Conservation (phyloP, 2,888 invertebrate species). For the Nebria brevicollis region DNA sequence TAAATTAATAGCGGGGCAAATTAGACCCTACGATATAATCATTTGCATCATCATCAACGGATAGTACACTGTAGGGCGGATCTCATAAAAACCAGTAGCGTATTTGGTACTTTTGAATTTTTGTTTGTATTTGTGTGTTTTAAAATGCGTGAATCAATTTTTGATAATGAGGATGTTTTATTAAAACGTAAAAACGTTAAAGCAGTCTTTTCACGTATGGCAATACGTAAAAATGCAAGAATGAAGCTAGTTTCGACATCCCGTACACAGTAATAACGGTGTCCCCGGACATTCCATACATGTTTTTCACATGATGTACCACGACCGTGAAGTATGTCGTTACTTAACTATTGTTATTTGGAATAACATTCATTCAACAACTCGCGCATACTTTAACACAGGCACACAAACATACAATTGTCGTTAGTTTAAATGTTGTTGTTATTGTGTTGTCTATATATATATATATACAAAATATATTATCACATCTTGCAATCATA, state of each 20-base stretch:
- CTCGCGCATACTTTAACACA: background rate
- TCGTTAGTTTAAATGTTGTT: background rate
- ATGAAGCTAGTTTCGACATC: background rate
- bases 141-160: no score
- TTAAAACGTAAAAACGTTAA: no score
- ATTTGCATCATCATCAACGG: background rate
- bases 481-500: background rate
- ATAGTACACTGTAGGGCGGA: background rate
- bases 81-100: background rate
- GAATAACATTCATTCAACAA: conserved; percentile 1
- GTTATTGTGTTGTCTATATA: conserved; percentile 1
- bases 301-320: background rate
- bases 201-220: no score
- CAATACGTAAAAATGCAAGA: background rate
- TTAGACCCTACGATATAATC: background rate
- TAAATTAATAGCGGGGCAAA: background rate
- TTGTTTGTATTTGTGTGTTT: background rate
- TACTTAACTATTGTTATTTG: background rate
- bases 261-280: background rate
- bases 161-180: no score
- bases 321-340: background rate
- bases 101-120: background rate
- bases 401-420: background rate
- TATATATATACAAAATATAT: background rate
- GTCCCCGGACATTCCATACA: conserved; percentile 1